phyloP scores from a whole-genome alignment of 2,113 vertebrate genomes.

The Petromus typicus region DNA sequence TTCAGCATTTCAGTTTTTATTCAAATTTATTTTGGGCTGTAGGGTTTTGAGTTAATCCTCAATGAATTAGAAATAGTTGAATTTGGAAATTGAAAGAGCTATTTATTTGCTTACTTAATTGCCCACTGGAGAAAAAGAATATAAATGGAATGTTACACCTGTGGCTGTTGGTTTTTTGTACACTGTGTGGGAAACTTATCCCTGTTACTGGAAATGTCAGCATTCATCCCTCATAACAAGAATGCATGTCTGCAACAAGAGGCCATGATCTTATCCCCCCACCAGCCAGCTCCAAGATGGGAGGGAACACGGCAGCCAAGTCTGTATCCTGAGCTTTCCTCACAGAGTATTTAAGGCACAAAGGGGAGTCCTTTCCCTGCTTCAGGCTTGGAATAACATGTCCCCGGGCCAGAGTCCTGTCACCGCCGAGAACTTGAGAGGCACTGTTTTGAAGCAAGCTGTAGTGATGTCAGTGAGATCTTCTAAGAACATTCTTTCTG shows the following conservation, averaged over 20 bases:
- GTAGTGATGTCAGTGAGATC: neutral
- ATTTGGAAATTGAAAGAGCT: slow-evolving; percentile 61
- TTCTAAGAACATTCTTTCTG: slow-evolving; percentile 34
- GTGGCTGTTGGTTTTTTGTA: slow-evolving; percentile 42
- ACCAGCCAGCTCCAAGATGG: neutral
- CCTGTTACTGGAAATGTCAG: neutral
- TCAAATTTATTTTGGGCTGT: slow-evolving; percentile 54
- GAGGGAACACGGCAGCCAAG: neutral
- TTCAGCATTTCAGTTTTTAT: slow-evolving; percentile 44
- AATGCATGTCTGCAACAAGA: neutral
- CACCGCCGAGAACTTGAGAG: neutral
- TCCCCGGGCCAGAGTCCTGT: neutral
- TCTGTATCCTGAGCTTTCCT: slow-evolving; percentile 37
- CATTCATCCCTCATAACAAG: no score
- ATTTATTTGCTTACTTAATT: slow-evolving; percentile 62
- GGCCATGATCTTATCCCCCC: neutral
- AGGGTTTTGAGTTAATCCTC: slow-evolving; percentile 47
- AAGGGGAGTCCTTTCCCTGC: neutral
- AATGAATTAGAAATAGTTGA: slow-evolving; percentile 53
- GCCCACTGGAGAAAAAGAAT: neutral
- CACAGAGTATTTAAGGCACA: slow-evolving; percentile 37
- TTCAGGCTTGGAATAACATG: neutral
- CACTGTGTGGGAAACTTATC: neutral
- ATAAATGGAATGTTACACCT: slow-evolving; percentile 19
- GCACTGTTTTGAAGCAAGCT: neutral